Base-by-base conservation (phyloP, 2,888 invertebrate genomes). In the Drosophila robusta region DNA sequence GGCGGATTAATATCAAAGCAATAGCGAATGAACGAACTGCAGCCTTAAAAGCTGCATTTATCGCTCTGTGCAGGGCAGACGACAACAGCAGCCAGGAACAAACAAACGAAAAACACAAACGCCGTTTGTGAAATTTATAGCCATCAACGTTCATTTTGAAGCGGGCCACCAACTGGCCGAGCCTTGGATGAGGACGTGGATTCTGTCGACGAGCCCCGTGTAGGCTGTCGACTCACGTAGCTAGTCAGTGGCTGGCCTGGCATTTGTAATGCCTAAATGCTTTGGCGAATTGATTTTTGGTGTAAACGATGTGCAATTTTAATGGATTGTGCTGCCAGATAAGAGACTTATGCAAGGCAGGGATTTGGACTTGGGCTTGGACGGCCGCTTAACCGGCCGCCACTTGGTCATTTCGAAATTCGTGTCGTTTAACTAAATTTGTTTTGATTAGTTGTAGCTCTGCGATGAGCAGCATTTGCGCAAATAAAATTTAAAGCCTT, bases 241-340 rank as follows among this genome's bases (percentile, higher is more conserved):
- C 73, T 75, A 76, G 72, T 70, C 72, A 73, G 85, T 78, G 81
- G 80, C 78, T 73, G 78, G 75, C 66, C 70, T 79, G 78, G 87
- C 87, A 88, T 88, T 90, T 90, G 90, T 90, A 90, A 88, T 84
- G 89, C 83, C 87, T 90, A 91, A 91, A 91, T 91, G 90, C 91
- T 91, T 91, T 89, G 83, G 91, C 89, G 91, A 91, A 91, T 91
- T 91, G 91, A 91, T 91, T 91, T 91, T 91, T 90, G 91, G 91
- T 91, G 91, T 91, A 91, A 91, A 91, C 91, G 91, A 91, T 91
- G 91, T 91, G 91, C 91, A 91, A 91, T 91, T 91, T 91, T 91
- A 91, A 91, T 91, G 91, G 91, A 91, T 91, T 91, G 91, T 90
- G 87, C 89, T 84, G 79, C 82, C 83, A 86, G 91, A 91, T 91